phyloP scores from a whole-genome alignment of 2,113 vertebrate genomes.

The Glaucomys volans region DNA sequence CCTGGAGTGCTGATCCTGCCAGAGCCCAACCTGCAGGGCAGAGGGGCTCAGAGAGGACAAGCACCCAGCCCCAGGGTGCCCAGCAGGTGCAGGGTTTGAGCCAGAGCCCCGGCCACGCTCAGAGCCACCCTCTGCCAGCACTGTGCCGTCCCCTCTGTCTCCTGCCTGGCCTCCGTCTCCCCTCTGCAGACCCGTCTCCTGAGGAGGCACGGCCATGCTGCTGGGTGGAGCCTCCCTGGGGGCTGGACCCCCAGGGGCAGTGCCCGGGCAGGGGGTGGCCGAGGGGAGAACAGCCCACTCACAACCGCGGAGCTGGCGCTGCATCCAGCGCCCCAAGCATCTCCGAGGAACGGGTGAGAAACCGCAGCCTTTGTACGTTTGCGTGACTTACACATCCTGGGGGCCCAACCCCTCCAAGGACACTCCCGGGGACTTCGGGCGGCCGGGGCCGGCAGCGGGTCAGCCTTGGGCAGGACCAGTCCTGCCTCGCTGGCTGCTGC shows the following conservation, averaged over 20 bases:
- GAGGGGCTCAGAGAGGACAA: not conserved
- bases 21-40: no score
- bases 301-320: not conserved
- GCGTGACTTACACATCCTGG: not conserved
- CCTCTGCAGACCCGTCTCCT: not conserved
- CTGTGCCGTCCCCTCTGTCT: no score
- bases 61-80: not conserved
- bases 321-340: conserved; percentile 64
- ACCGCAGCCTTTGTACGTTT: not conserved
- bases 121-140: not conserved
- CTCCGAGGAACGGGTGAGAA: not conserved
- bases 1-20: not conserved
- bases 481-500: not conserved
- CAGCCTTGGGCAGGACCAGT: not conserved
- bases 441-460: fast-evolving
- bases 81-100: not conserved
- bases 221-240: no score
- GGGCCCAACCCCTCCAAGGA: not conserved
- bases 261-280: not conserved
- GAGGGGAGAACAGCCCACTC: not conserved
- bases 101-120: not conserved
- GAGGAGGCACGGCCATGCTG: no score
- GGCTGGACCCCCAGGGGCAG: not conserved
- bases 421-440: not conserved
- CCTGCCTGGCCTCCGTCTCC: not conserved